Evolutionary conservation across 2,797 vertebrate species (phyloP).

Genomic region (Nannoperca obscura): DNA sequence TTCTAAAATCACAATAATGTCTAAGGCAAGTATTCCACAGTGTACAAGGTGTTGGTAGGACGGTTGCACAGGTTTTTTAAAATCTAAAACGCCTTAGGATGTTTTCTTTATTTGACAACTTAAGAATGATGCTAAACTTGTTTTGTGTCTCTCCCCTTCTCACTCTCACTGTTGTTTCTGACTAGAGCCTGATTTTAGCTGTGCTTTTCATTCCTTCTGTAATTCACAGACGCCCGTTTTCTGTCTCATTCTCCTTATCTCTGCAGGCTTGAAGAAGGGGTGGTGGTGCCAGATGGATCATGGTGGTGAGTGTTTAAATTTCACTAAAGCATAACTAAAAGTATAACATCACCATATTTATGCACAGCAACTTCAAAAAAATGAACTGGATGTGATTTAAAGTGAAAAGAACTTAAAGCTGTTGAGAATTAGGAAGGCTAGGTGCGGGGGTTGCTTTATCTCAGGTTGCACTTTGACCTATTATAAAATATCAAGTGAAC

Average conservation of each 20-base stretch:
- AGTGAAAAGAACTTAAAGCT: background rate
- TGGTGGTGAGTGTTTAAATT: slow-evolving; percentile 63
- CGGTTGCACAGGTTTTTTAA: background rate
- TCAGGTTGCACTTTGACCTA: slow-evolving; percentile 9
- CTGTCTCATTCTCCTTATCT: slow-evolving; percentile 23
- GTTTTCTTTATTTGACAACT: slow-evolving; percentile 56
- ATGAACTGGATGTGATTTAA: background rate
- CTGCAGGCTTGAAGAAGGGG: slow-evolving; percentile 47
- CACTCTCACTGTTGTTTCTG: slow-evolving; percentile 13
- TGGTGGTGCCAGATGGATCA: slow-evolving; percentile 74
- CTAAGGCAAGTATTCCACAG: background rate
- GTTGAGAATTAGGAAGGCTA: background rate
- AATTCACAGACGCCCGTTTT: background rate
- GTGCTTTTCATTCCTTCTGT: background rate
- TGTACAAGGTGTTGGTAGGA: background rate
- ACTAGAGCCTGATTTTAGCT: slow-evolving; percentile 16
- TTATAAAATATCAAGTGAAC: slow-evolving; percentile 5
- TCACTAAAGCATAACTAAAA: background rate
- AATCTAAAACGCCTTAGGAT: background rate
- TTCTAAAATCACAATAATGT: background rate
- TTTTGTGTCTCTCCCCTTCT: slow-evolving; percentile 45
- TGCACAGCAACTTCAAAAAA: background rate
- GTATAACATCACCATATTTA: background rate
- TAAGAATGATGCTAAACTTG: slow-evolving; percentile 73
- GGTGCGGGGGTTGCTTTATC: slow-evolving; percentile 17